Percentiles rank a stretch among this genome's conserved stretches.
Conservation (phyloP, 2,113 vertebrate species). For the Tachysurus fulvidraco region DNA sequence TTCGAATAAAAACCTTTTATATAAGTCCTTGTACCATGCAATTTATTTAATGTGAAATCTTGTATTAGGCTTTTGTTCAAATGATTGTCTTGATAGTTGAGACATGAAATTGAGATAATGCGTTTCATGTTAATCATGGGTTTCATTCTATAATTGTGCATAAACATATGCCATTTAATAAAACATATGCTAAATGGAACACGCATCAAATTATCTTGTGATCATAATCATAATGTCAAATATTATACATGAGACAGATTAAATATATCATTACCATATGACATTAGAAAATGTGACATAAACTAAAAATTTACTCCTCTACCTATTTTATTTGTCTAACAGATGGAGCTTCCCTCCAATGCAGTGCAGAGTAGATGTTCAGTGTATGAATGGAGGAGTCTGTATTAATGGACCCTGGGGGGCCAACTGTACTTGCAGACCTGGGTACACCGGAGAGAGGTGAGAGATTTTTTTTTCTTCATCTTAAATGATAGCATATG, state of each 20-base stretch:
- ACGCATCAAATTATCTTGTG: not conserved
- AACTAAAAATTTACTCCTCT: not conserved
- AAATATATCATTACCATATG: not conserved
- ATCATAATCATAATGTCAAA: not conserved
- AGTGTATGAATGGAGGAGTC: constrained; percentile 77
- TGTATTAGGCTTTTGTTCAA: not conserved
- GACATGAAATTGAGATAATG: no score
- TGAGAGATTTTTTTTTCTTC: constrained; percentile 56
- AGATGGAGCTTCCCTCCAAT: constrained; percentile 81
- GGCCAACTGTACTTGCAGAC: constrained; percentile 88
- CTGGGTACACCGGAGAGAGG: constrained; percentile 80
- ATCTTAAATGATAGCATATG: not conserved
- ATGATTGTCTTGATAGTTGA: no score
- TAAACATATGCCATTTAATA: not conserved
- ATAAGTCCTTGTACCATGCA: not conserved
- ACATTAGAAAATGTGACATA: not conserved
- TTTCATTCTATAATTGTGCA: not conserved
- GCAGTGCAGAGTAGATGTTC: constrained; percentile 75
- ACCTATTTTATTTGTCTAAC: constrained; percentile 22
- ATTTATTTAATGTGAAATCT: not conserved
- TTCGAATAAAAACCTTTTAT: not conserved
- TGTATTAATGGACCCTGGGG: constrained; percentile 76
- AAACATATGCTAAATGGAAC: not conserved
- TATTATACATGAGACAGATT: not conserved
- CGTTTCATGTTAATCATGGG: not conserved